Base-by-base conservation (phyloP, 2,888 invertebrate species). In the Bruchidius siliquastri region DNA sequence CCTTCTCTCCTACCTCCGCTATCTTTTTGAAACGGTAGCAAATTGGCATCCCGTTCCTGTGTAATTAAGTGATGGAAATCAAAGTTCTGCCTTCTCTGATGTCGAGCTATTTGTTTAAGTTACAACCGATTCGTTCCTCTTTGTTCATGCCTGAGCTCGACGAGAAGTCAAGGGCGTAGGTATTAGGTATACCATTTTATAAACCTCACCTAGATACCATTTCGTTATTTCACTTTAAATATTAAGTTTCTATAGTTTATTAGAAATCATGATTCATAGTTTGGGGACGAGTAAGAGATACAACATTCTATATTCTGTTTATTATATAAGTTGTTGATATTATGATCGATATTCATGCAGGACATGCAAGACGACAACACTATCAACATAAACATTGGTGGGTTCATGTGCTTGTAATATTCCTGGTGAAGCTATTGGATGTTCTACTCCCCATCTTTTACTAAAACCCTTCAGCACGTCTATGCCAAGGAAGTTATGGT, bases 21-120 rank as follows among this genome's bases (percentile, higher is more conserved):
- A 77, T 77, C 80, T 80, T 80, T 79, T 75, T 79, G 79, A 79
- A 76, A 78, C 80, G 81, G 79, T 82, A 81, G 80, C 81, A 81
- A 82, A 81, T 82, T 79, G 81, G 79, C 77, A 80, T 80, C 81
- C 75, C 80, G 82, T 81, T 84, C 83, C 84, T 83, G 84, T 85
- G 85, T 86, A 86, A 86, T 86, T 86, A 86, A 85, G 86, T 86
- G 86, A 86, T 86, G 85, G 85, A 84, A 86, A 86, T 86, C 85
- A 86, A 86, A 86, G 85, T 86, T 86, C 83, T 81, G 83, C 84
- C 82, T 68, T 21, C 68, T 85, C 84, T 84, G 83, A 83, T 83
- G 82, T 82, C 74, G 76, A 81, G 81, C 80, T 85, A 83, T 85
- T 85, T 85, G 85, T 84, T 83, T 82, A 85, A 83, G 84, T 84